Percentiles rank a stretch among this genome's conserved stretches.
Evolutionary conservation across 2,797 vertebrate genomes (phyloP).

Genomic region (Hoplostethus mediterraneus): DNA sequence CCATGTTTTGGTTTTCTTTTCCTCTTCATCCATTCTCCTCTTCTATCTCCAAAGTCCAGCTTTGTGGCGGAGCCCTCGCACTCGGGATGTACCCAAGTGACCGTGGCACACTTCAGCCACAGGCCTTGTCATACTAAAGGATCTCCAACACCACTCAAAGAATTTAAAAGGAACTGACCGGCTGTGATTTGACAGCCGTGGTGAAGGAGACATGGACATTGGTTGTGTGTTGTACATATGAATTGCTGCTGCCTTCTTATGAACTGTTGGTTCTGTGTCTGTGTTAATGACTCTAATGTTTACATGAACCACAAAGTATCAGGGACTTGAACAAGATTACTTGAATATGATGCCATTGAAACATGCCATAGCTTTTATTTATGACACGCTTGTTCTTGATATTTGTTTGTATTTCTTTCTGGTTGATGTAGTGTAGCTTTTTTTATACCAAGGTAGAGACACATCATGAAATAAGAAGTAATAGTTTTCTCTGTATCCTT

Average conservation of each 20-base stretch:
- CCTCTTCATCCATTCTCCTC: slow-evolving; percentile 20
- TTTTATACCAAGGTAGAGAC: slow-evolving; percentile 65
- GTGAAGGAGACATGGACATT: slow-evolving; percentile 52
- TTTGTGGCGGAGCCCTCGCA: slow-evolving; percentile 36
- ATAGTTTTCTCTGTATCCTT: slow-evolving; percentile 57
- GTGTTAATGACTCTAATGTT: slow-evolving; percentile 83
- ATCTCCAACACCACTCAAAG: slow-evolving; percentile 66
- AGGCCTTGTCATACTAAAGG: slow-evolving; percentile 62
- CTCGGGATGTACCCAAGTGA: slow-evolving; percentile 13
- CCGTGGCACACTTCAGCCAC: slow-evolving; percentile 37
- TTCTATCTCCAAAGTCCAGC: slow-evolving; percentile 68
- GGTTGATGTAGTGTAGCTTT: slow-evolving; percentile 69
- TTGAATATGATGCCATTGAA: slow-evolving; percentile 89
- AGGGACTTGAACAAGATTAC: slow-evolving; percentile 90
- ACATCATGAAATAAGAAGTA: slow-evolving; percentile 50
- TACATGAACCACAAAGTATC: slow-evolving; percentile 86
- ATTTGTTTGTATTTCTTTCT: slow-evolving; percentile 36
- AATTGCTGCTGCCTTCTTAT: slow-evolving; percentile 86
- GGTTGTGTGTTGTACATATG: slow-evolving; percentile 74
- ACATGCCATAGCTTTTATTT: slow-evolving; percentile 85
- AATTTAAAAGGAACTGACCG: slow-evolving; percentile 51
- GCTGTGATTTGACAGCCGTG: slow-evolving; percentile 69
- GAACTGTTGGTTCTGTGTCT: slow-evolving; percentile 80
- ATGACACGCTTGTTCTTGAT: slow-evolving; percentile 54
- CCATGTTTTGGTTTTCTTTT: slow-evolving; percentile 2